Evolutionary conservation across 2,797 vertebrate genomes (phyloP).

Genomic region (Odontamblyopus rebecca): DNA sequence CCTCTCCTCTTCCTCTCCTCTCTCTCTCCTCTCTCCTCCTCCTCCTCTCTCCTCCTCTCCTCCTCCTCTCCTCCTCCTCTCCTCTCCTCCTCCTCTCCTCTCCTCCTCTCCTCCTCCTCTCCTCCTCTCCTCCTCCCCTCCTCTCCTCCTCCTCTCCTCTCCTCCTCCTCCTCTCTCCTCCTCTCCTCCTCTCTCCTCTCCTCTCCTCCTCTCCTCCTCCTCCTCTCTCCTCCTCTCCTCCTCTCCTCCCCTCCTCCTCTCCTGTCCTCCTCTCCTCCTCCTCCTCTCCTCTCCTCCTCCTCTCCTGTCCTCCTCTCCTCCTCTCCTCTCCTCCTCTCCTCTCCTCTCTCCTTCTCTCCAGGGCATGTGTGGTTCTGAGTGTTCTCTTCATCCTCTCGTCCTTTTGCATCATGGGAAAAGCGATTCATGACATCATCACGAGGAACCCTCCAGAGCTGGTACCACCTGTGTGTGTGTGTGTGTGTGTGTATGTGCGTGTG

Average conservation of each 20-base stretch:
- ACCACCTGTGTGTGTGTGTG: conserved; percentile 42
- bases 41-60: neutral
- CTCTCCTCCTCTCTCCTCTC: too few relatives aligned
- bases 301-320: neutral
- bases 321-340: neutral
- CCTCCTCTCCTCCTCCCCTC: too few relatives aligned
- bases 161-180: too few relatives aligned
- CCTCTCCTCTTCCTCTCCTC: too few relatives aligned
- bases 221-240: too few relatives aligned
- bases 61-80: neutral
- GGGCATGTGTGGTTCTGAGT: conserved; percentile 93
- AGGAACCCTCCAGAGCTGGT: conserved; percentile 95
- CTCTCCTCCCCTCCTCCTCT: too few relatives aligned
- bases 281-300: neutral
- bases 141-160: too few relatives aligned
- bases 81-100: conserved; percentile 11
- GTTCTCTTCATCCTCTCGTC: conserved; percentile 92
- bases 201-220: too few relatives aligned
- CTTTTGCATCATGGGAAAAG: conserved; percentile 94
- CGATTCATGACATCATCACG: conserved; percentile 90
- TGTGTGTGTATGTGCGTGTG: too few relatives aligned
- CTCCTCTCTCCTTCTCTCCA: conserved; percentile 48
- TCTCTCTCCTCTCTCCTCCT: neutral
- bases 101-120: too few relatives aligned
- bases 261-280: too few relatives aligned